Base-by-base conservation (phyloP, 2,113 vertebrate genomes). In the Loxodonta africana region DNA sequence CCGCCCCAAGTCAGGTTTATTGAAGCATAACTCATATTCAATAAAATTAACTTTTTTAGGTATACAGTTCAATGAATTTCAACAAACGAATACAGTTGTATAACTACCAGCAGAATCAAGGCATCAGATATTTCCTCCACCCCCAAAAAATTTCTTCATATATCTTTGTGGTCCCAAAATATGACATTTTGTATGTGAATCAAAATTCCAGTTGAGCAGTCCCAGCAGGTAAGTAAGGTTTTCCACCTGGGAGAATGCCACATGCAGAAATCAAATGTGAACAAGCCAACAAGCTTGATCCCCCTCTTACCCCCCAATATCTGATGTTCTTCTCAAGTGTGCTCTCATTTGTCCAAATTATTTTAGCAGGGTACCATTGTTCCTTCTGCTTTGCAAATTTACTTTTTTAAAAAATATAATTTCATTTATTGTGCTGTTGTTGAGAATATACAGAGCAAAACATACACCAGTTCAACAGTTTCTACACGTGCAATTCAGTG, bases 371-470 rank as follows among this genome's bases (percentile, higher is more conserved):
- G 28, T 21, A 65, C 28, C 28, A 62, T 21, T 28, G 23, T 76
- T 95, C 15, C 26, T 46, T 95, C 87, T 76, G 57, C 57, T 76
- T 76, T 71, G 78, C n/a, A 84, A 89, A 84, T 51, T 74, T 10
- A 53, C 53, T 81, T 87, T 33, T 1, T 4, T 41, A 88, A 74
- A 57, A 67, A 57, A 67, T 30, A 67, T 67, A 28, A 67, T 67
- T 67, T 67, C 11, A 28, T 67, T 67, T 67, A 67, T 67, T 78
- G 37, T 78, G 30, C 11, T 28, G 26, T 26, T 28, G 63, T 67
- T 67, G 28, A 63, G 62, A 23, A 63, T 23, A 63, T 63, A 63
- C 63, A 14, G 7, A 67, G 63, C 2, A 17, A 57, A 17, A 57
- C 53, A 12, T 57, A 17, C 53, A 57, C 53, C 53, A 53, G 12